A percentile compares a stretch with the other conserved stretches of the same genome.
Conservation (phyloP, 2,113 vertebrate genomes). For the Zosterops pallidus region DNA sequence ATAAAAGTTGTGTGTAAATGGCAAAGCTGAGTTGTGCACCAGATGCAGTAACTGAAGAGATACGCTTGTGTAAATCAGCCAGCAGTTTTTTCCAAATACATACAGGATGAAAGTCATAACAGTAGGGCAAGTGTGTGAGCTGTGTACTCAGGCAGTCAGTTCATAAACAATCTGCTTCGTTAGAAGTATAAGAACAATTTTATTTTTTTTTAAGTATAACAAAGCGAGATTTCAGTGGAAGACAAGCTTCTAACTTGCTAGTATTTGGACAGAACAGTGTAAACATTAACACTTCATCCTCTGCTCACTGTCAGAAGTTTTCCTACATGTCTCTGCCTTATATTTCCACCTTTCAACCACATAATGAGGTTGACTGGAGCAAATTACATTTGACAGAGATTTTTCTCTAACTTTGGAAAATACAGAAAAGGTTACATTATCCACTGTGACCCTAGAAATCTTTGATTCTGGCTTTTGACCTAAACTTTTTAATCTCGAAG, state of each 20-base stretch:
- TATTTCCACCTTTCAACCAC: constrained; percentile 9
- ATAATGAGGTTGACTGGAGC: constrained; percentile 37
- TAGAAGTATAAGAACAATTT: not conserved
- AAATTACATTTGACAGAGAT: constrained; percentile 24
- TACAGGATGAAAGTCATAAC: not conserved
- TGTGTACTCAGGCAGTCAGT: not conserved
- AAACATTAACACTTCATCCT: not conserved
- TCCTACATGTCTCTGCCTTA: not conserved
- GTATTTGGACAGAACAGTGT: not conserved
- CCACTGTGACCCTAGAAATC: not conserved
- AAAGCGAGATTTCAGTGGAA: not conserved
- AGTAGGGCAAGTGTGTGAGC: not conserved
- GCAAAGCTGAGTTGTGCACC: not conserved
- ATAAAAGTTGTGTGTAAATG: not conserved
- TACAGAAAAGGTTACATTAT: constrained; percentile 26
- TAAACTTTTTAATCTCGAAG: constrained; percentile 27
- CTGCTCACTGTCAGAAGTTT: not conserved
- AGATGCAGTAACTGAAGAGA: not conserved
- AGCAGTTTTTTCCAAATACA: not conserved
- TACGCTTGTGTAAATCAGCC: not conserved
- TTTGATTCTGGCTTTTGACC: constrained; percentile 44
- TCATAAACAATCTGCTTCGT: constrained; percentile 14
- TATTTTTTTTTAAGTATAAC: not conserved
- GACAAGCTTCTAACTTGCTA: not conserved
- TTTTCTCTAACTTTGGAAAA: constrained; percentile 32